These are phyloP conservation scores for Mylabris phalerata DNA, from an alignment of 1,140 invertebrate genomes.

Conservation along the genomic window DNA sequence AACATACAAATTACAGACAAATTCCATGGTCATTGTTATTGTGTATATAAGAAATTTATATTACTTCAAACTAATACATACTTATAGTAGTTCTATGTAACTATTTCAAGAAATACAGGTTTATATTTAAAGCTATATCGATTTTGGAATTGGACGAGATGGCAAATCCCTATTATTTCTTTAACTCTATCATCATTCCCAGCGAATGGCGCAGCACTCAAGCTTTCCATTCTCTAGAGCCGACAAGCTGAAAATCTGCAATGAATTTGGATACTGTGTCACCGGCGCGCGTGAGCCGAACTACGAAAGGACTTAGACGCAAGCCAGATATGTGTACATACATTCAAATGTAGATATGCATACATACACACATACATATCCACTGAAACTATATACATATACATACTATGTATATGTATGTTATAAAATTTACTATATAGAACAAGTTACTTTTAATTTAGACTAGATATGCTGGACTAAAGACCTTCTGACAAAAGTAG, in stretches of 20 bases:
- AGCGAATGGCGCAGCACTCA: slow-evolving; percentile 36
- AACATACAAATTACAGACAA: slow-evolving; percentile 2
- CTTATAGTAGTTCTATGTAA: background rate
- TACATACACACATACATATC: no score
- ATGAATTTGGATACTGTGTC: slow-evolving; percentile 42
- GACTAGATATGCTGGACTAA: no score
- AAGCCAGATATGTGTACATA: slow-evolving; percentile 15
- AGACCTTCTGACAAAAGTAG: no score
- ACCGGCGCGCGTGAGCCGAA: slow-evolving; percentile 29
- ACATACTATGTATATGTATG: no score
- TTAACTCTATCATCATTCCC: slow-evolving; percentile 40
- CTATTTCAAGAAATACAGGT: slow-evolving; percentile 19
- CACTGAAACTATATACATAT: no score
- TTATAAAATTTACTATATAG: no score
- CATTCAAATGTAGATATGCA: no score
- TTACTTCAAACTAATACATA: slow-evolving; percentile 8
- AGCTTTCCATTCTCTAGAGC: slow-evolving; percentile 38
- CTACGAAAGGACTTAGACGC: slow-evolving; percentile 26
- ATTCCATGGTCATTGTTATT: no score
- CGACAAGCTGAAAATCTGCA: slow-evolving; percentile 42
- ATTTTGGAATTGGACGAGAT: slow-evolving; percentile 32
- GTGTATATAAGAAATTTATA: background rate
- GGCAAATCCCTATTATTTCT: slow-evolving; percentile 39
- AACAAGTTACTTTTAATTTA: no score
- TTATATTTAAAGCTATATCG: slow-evolving; percentile 31